Conservation (phyloP, 2,888 invertebrate species). For the Steromphala cineraria region DNA sequence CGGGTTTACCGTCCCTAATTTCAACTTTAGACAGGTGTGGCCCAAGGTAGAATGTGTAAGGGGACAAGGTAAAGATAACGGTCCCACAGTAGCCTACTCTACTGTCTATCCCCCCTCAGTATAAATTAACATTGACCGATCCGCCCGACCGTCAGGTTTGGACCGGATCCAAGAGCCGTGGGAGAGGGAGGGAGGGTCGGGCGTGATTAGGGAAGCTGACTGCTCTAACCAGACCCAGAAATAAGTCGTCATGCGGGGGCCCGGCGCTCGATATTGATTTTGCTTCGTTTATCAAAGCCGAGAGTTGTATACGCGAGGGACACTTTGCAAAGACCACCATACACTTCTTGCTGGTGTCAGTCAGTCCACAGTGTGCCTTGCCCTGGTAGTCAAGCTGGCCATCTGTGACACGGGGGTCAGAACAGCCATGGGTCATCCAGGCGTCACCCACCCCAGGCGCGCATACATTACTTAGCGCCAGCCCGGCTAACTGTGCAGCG, state of each 20-base stretch:
- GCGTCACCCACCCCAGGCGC: neutral
- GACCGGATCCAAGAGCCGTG: neutral
- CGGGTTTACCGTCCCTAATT: neutral
- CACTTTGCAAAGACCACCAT: neutral
- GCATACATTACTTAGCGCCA: neutral
- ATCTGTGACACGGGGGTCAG: neutral
- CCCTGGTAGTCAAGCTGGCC: neutral
- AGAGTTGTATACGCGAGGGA: neutral
- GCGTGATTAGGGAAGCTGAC: slow-evolving; percentile 13
- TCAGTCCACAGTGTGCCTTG: too few relatives aligned
- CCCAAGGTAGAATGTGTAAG: neutral
- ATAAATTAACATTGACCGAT: neutral
- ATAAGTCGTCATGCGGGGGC: slow-evolving; percentile 21
- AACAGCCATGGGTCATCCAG: neutral
- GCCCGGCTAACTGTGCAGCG: neutral
- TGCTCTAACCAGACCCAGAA: slow-evolving; percentile 14
- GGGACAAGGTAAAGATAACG: neutral
- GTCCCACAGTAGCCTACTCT: neutral
- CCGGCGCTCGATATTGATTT: slow-evolving; percentile 2
- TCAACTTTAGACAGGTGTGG: neutral
- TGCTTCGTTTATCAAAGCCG: neutral
- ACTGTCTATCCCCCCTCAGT: slow-evolving; percentile 5
- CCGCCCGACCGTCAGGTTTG: slow-evolving; percentile 5
- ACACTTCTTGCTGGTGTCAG: neutral
- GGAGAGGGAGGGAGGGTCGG: slow-evolving; percentile 13